These are phyloP conservation scores for Choloepus didactylus DNA, from an alignment of 2,797 vertebrate genomes.

Conservation along the genomic window DNA sequence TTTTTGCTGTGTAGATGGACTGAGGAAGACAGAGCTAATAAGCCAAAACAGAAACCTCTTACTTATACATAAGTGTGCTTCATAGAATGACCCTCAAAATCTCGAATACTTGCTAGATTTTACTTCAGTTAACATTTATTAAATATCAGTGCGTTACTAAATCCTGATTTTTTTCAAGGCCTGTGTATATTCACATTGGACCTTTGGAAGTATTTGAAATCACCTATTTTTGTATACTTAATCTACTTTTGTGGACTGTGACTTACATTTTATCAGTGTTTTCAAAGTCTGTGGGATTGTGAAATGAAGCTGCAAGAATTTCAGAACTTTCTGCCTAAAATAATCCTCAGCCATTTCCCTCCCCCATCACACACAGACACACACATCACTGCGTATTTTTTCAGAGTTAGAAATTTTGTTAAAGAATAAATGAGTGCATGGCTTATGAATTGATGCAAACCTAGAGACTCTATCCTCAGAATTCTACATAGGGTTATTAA, in stretches of 20 bases:
- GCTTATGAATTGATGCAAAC: not conserved
- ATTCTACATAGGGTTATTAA: not conserved
- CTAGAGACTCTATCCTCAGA: not conserved
- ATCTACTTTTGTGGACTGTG: not conserved
- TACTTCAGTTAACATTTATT: not conserved
- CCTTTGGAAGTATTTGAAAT: not conserved
- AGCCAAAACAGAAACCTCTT: not conserved
- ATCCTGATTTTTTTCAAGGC: not conserved
- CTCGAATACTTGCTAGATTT: not conserved
- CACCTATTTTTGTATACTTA: not conserved
- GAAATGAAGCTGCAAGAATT: not conserved
- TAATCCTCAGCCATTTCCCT: not conserved
- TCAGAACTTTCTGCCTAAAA: slow-evolving; percentile 14
- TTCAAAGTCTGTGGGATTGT: not conserved
- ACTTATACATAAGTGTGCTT: not conserved
- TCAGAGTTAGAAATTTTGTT: not conserved
- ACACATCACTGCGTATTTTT: not conserved
- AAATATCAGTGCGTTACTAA: not conserved
- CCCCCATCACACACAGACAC: not conserved
- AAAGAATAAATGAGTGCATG: not conserved
- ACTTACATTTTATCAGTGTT: not conserved
- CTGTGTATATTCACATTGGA: not conserved
- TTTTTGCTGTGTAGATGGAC: not conserved
- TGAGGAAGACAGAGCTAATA: not conserved
- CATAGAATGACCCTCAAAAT: not conserved